Evolutionary conservation across 2,888 invertebrate genomes (phyloP).

Genomic region (Nemapogon koenigi): DNA sequence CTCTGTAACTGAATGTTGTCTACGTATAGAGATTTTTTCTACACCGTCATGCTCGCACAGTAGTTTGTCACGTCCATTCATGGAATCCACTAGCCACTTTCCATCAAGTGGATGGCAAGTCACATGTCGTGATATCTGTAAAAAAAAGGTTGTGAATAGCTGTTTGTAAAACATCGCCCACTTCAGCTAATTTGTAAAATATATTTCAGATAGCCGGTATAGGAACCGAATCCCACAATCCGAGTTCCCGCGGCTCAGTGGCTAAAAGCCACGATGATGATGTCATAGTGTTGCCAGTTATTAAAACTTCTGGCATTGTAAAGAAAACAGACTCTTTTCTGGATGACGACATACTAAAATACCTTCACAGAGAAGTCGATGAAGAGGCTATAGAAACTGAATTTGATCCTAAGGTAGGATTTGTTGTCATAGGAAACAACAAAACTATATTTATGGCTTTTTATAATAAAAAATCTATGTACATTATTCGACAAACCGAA

Average conservation of each 20-base stretch:
- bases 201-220: constrained; percentile 59
- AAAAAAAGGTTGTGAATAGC: no score
- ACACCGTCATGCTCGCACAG: no score
- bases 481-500: no score
- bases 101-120: no score
- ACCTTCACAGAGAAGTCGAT: constrained; percentile 70
- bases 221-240: constrained; percentile 70
- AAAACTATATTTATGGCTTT: no score
- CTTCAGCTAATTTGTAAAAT: not conserved
- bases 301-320: constrained; percentile 33
- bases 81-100: no score
- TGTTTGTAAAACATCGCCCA: no score
- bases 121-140: no score
- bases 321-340: constrained; percentile 43
- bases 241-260: constrained; percentile 71
- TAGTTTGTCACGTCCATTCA: no score
- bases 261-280: constrained; percentile 51
- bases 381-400: constrained; percentile 73
- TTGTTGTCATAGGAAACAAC: not conserved
- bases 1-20: no score
- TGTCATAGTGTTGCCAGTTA: constrained; percentile 26
- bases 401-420: constrained; percentile 68
- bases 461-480: no score
- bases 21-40: no score
- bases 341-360: constrained; percentile 68